Conservation (phyloP, 2,797 vertebrate genomes). For the Gymnodraco acuticeps region DNA sequence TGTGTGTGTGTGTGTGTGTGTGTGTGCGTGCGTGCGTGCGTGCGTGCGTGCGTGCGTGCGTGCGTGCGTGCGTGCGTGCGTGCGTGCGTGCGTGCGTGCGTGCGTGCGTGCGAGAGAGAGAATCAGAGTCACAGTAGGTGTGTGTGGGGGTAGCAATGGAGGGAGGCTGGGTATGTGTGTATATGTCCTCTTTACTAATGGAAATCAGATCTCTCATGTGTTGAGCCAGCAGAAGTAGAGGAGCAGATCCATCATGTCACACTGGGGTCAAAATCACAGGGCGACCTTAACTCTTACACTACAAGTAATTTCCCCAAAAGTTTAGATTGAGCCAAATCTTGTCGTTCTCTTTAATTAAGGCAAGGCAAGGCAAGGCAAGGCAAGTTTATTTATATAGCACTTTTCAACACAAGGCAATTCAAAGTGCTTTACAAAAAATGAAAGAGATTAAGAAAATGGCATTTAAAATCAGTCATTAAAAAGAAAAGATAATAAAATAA, state of each 20-base stretch:
- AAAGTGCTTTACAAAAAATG: too few relatives aligned
- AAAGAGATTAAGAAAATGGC: too few relatives aligned
- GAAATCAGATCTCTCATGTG: constrained; percentile 75
- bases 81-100: too few relatives aligned
- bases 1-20: not conserved
- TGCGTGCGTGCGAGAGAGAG: too few relatives aligned
- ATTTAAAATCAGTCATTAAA: too few relatives aligned
- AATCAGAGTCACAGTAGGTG: constrained; percentile 19
- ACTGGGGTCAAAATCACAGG: constrained; percentile 32
- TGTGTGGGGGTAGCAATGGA: constrained; percentile 23
- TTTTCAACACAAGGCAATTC: too few relatives aligned
- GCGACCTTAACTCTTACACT: constrained; percentile 35
- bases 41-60: too few relatives aligned
- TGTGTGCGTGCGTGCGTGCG: too few relatives aligned
- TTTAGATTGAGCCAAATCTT: constrained; percentile 36
- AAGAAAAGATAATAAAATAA: too few relatives aligned
- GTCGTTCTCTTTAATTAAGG: constrained; percentile 42
- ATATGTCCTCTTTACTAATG: constrained; percentile 67
- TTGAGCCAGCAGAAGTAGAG: constrained; percentile 79
- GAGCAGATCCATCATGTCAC: constrained; percentile 75
- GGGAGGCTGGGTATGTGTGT: constrained; percentile 25
- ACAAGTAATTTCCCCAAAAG: constrained; percentile 35
- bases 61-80: too few relatives aligned
- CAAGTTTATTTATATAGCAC: too few relatives aligned
- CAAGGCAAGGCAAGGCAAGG: too few relatives aligned